These are phyloP conservation scores for Geophilus truncorum DNA, from an alignment of 2,888 invertebrate species.

Conservation along the genomic window DNA sequence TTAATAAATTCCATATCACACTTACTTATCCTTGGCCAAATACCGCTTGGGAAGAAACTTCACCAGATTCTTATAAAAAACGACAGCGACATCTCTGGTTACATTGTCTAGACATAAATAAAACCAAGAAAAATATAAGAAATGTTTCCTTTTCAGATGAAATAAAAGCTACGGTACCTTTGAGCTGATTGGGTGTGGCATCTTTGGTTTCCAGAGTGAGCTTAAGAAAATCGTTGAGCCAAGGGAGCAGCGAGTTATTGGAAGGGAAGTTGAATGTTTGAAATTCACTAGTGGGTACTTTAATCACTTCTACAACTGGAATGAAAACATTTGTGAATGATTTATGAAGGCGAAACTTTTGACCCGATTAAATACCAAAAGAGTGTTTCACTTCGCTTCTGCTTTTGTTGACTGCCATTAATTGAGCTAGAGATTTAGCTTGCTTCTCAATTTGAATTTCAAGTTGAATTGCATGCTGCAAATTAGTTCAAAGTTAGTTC, in stretches of 20 bases:
- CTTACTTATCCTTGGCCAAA: slow-evolving; percentile 32
- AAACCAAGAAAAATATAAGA: too few species aligned
- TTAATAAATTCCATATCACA: not conserved
- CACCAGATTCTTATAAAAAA: slow-evolving; percentile 32
- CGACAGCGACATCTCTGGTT: slow-evolving; percentile 25
- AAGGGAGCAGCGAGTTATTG: slow-evolving; percentile 14
- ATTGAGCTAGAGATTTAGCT: slow-evolving; percentile 13
- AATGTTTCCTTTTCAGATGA: too few species aligned
- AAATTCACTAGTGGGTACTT: not conserved
- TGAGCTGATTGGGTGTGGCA: not conserved
- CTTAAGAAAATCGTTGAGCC: not conserved
- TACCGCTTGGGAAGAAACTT: slow-evolving; percentile 26
- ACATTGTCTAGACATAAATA: slow-evolving; percentile 32
- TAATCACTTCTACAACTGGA: slow-evolving; percentile 5
- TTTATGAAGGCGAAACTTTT: not conserved
- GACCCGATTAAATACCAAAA: not conserved
- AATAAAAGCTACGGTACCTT: too few species aligned
- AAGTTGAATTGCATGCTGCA: slow-evolving; percentile 12
- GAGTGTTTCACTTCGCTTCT: not conserved
- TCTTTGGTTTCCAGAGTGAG: not conserved
- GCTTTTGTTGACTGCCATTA: not conserved
- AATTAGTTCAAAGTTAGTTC: not conserved
- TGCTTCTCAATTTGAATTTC: not conserved
- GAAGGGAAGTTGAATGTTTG: slow-evolving; percentile 18
- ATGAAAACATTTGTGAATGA: not conserved